phyloP scores from a whole-genome alignment of 2,888 invertebrate genomes.

The Hirtodrosophila duncani region DNA sequence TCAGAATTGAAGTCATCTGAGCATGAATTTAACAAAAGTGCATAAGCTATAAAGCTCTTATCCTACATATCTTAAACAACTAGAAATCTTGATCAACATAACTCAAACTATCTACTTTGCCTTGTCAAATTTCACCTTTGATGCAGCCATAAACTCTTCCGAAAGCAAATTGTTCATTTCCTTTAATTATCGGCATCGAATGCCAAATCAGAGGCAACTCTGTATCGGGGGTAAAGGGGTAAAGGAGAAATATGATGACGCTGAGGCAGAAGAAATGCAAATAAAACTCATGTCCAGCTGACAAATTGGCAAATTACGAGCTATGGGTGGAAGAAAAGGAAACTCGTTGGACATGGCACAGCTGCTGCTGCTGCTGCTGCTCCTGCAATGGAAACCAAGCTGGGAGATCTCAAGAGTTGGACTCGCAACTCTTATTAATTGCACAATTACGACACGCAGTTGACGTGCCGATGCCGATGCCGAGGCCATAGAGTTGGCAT shows the following conservation, averaged over 20 bases:
- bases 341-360: conserved; percentile 62
- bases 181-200: conserved; percentile 49
- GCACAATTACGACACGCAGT: conserved; percentile 72
- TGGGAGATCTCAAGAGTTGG: conserved; percentile 17
- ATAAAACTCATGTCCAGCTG: conserved; percentile 70
- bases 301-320: conserved; percentile 66
- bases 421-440: conserved; percentile 60
- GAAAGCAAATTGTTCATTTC: conserved; percentile 59
- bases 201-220: conserved; percentile 41
- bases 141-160: conserved; percentile 11
- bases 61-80: no score
- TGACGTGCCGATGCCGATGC: conserved; percentile 46
- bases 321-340: conserved; percentile 39
- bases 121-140: conserved; percentile 2
- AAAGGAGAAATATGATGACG: neutral
- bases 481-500: conserved; percentile 4
- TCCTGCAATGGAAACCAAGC: conserved; percentile 4
- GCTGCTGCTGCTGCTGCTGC: no score
- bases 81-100: no score
- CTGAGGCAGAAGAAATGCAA: conserved; percentile 41
- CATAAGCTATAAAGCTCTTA: no score
- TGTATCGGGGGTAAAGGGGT: no score
- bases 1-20: no score
- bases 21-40: no score
- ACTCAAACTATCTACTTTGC: neutral